Conservation (phyloP, 2,113 vertebrate species). For the Eulacestoma nigropectus region DNA sequence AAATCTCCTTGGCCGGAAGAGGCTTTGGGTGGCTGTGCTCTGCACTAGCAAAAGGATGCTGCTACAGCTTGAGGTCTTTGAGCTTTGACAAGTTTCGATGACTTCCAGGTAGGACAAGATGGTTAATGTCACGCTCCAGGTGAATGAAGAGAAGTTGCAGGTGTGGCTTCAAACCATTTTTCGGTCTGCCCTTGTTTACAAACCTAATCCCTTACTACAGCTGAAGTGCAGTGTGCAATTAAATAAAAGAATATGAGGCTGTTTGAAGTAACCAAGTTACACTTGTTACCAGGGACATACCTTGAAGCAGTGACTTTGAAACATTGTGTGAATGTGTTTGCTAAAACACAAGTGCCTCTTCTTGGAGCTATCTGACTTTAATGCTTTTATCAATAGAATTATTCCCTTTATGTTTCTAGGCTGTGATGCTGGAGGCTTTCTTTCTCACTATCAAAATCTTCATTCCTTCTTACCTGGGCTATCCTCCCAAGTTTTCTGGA, state of each 20-base stretch:
- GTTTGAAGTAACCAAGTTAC: background rate
- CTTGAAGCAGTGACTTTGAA: background rate
- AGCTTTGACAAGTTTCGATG: background rate
- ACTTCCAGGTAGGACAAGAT: background rate
- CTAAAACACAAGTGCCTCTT: background rate
- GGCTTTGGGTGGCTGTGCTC: background rate
- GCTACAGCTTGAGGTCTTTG: background rate
- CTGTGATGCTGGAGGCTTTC: background rate
- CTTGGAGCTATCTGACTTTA: background rate
- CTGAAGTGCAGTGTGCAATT: background rate
- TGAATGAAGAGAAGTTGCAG: background rate
- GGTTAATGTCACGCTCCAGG: background rate
- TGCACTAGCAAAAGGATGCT: background rate
- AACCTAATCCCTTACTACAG: background rate
- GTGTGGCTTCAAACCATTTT: background rate
- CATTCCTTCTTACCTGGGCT: rapidly evolving
- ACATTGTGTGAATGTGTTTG: background rate
- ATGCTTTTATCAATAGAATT: background rate
- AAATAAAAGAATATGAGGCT: background rate
- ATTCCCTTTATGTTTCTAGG: background rate
- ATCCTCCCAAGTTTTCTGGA: background rate
- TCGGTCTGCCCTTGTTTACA: background rate
- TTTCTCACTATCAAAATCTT: background rate
- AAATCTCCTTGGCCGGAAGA: background rate
- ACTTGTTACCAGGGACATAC: background rate